Conservation (phyloP, 2,888 invertebrate species). For the Drosophila meridiana region DNA sequence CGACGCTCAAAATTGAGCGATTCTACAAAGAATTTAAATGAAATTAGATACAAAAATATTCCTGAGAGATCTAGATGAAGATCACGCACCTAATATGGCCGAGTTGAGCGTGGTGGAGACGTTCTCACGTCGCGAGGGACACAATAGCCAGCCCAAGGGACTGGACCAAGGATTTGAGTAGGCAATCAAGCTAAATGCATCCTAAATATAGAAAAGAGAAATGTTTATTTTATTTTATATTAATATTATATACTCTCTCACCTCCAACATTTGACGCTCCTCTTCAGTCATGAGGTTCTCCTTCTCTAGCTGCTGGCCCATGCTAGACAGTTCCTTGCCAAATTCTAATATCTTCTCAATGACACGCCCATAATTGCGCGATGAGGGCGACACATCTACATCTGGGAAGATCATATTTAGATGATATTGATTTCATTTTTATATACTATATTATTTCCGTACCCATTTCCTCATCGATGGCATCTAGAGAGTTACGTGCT, state of each 20-base stretch:
- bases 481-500: conserved; percentile 87
- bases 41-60: background rate
- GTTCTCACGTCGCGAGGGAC: conserved; percentile 96
- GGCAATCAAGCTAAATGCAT: conserved; percentile 98
- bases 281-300: conserved; percentile 91
- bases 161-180: conserved; percentile 99
- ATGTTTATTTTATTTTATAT: no score
- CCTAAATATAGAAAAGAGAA: conserved; percentile 86
- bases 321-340: conserved; percentile 96
- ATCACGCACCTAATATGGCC: conserved; percentile 94
- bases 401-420: conserved; percentile 59
- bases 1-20: conserved; percentile 95
- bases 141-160: conserved; percentile 97
- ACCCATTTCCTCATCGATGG: conserved; percentile 91
- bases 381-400: conserved; percentile 83
- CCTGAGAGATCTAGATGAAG: background rate
- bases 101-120: conserved; percentile 98
- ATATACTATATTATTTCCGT: conserved; percentile 39
- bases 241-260: no score
- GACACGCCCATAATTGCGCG: conserved; percentile 86
- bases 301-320: conserved; percentile 93
- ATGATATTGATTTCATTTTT: background rate
- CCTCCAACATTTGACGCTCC: conserved; percentile 96
- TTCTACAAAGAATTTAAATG: conserved; percentile 87
- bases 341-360: conserved; percentile 97